Evolutionary conservation across 2,797 vertebrate genomes (phyloP).

Genomic region (Pangasius mekongensis): DNA sequence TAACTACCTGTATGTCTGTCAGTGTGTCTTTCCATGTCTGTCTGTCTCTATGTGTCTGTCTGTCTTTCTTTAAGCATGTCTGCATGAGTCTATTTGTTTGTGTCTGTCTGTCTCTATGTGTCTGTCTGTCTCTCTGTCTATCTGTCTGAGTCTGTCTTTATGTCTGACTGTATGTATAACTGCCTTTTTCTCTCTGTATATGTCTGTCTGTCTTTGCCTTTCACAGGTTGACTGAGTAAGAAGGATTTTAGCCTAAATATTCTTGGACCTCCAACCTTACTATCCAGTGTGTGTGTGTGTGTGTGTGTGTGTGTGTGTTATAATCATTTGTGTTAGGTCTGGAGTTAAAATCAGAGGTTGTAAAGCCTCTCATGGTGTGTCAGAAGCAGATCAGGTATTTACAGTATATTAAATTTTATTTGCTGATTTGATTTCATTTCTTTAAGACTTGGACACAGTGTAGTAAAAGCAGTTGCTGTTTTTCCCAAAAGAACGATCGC

Average conservation of each 20-base stretch:
- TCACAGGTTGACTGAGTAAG: constrained; percentile 82
- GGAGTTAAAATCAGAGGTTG: constrained; percentile 59
- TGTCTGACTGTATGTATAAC: background rate
- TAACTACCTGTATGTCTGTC: background rate
- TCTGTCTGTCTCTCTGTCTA: background rate
- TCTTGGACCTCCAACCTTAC: constrained; percentile 68
- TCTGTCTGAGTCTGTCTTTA: background rate
- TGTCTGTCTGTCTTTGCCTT: constrained; percentile 61
- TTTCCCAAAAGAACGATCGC: background rate
- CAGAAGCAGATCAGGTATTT: constrained; percentile 51
- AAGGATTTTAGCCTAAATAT: constrained; percentile 79
- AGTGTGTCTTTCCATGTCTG: background rate
- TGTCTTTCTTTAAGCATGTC: background rate
- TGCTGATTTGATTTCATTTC: constrained; percentile 56
- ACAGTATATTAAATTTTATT: constrained; percentile 63
- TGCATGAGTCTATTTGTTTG: background rate
- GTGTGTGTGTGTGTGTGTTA: background rate
- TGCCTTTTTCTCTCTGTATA: background rate
- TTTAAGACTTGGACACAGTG: background rate
- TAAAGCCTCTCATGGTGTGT: constrained; percentile 56
- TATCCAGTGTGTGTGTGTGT: background rate
- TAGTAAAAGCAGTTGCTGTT: background rate
- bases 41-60: background rate
- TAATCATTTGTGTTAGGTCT: constrained; percentile 28
- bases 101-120: background rate